These are phyloP conservation scores for Paedocypris micromegethes DNA, from an alignment of 2,797 vertebrate species.

Conservation along the genomic window DNA sequence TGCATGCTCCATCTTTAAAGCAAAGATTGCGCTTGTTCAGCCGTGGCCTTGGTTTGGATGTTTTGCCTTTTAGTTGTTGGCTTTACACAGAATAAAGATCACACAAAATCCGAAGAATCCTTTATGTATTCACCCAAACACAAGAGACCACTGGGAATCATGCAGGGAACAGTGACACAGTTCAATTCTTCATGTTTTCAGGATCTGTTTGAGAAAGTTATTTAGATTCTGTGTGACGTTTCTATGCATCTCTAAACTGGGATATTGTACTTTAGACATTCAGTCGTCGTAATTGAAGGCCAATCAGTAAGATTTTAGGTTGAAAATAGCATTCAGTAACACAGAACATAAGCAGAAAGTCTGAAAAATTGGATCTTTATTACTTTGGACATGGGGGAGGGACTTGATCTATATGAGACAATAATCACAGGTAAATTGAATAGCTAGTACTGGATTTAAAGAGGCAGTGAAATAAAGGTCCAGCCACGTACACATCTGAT, in stretches of 20 bases:
- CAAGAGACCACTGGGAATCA: slow-evolving; percentile 3
- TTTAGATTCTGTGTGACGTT: no score
- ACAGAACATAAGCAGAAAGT: slow-evolving; percentile 45
- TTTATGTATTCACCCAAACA: slow-evolving; percentile 46
- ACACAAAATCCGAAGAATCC: slow-evolving; percentile 41
- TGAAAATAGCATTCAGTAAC: slow-evolving; percentile 47
- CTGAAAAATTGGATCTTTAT: slow-evolving; percentile 43
- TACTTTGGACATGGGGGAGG: slow-evolving; percentile 44
- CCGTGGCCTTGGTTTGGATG: neutral
- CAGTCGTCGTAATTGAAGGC: slow-evolving; percentile 27
- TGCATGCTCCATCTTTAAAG: slow-evolving; percentile 49
- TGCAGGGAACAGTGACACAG: slow-evolving; percentile 12
- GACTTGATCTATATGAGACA: slow-evolving; percentile 28
- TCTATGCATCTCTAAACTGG: no score
- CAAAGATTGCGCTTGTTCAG: neutral
- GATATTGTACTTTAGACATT: slow-evolving; percentile 9
- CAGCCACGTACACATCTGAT: neutral
- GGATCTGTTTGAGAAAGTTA: no score
- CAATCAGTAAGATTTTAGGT: slow-evolving; percentile 34
- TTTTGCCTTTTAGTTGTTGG: slow-evolving; percentile 46
- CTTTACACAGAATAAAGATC: slow-evolving; percentile 49
- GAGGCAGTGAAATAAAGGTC: slow-evolving; percentile 12
- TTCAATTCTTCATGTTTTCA: neutral
- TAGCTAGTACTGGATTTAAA: slow-evolving; percentile 48
- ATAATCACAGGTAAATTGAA: slow-evolving; percentile 25